Base-by-base conservation (phyloP, 2,797 vertebrate species). In the Acanthiza pusilla region DNA sequence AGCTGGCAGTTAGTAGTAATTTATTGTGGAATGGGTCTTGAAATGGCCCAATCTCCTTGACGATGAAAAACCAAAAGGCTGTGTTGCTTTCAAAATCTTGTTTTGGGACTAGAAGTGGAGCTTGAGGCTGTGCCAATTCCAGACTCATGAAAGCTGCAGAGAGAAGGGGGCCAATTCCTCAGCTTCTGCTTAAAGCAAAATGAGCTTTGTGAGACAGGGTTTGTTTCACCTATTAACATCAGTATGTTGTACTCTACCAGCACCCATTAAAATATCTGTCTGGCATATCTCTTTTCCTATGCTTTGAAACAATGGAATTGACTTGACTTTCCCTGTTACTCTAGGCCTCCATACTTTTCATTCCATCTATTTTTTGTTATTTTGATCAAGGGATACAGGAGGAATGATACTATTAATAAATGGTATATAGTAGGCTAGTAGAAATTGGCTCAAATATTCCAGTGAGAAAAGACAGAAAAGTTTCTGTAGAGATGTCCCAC, bases 1-100 rank as follows among this genome's bases (percentile, higher is more conserved):
- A 96, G 94, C 88, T 96, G 88, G 73, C 85, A 95, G 72, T 88
- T 93, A 89, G 85, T 26, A 92, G 47, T 32, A 73, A 95, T 91
- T 96, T 96, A 50, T 68, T 90, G 60, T 83, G 72, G 88, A 86
- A 48, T 26, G 48, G 53, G 57, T 58, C 65, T 96, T 96, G 89
- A 94, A 94, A 77, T 45, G 80, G 80, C 53, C 58, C 4, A 4
- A 65, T 94, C 82, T 91, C 92, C 79, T 92, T 91, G 83, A 65
- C 5, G 25, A 73, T 91, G 91, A 54, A 91, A 92, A 95, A 71
- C 60, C 50, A 83, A 94, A 73, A 73, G 54, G 32, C 57, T 88
- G 45, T 40, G 65, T 42, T 91, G 67, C 89, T 95, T 95, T 97
- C 89, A 88, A 85, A 96, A 94, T 45, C 88, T 89, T 79, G 47